A percentile compares a stretch with the other conserved stretches of the same genome.
phyloP scores from a whole-genome alignment of 2,888 invertebrate genomes.

The Mimas tiliae region DNA sequence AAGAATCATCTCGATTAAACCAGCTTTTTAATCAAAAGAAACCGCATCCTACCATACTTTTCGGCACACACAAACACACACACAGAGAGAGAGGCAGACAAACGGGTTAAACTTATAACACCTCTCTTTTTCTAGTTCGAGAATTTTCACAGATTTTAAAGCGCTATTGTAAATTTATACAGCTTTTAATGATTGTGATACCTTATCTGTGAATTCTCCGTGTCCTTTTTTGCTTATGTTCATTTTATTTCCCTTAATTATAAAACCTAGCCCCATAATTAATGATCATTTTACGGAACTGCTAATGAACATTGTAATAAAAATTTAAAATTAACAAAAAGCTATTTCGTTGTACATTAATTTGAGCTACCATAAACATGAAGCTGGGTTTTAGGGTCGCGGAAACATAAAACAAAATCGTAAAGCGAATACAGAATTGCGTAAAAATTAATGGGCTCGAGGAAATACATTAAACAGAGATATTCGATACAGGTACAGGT shows the following conservation, averaged over 20 bases:
- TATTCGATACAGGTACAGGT: slow-evolving; percentile 44
- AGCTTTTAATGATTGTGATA: too few species aligned
- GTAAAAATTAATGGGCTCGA: slow-evolving; percentile 55
- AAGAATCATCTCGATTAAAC: too few species aligned
- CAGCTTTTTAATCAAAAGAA: too few species aligned
- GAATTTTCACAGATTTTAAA: too few species aligned
- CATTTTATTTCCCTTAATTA: slow-evolving; percentile 1
- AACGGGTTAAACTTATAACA: too few species aligned
- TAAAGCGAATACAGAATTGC: slow-evolving; percentile 59
- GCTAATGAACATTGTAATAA: slow-evolving; percentile 42
- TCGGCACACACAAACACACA: too few species aligned
- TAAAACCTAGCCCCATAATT: neutral
- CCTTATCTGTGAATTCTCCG: too few species aligned
- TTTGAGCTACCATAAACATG: slow-evolving; percentile 56
- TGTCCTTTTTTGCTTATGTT: too few species aligned
- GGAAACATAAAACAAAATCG: slow-evolving; percentile 57
- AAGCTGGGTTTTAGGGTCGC: slow-evolving; percentile 55
- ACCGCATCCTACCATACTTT: too few species aligned
- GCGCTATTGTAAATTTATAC: too few species aligned
- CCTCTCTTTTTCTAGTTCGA: too few species aligned
- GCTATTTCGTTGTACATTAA: slow-evolving; percentile 54
- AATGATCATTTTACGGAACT: slow-evolving; percentile 30
- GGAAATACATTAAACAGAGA: slow-evolving; percentile 45
- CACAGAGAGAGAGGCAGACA: too few species aligned
- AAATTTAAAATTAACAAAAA: slow-evolving; percentile 42